Base-by-base conservation (phyloP, 2,797 vertebrate species). In the Pseudomugil tenellus region DNA sequence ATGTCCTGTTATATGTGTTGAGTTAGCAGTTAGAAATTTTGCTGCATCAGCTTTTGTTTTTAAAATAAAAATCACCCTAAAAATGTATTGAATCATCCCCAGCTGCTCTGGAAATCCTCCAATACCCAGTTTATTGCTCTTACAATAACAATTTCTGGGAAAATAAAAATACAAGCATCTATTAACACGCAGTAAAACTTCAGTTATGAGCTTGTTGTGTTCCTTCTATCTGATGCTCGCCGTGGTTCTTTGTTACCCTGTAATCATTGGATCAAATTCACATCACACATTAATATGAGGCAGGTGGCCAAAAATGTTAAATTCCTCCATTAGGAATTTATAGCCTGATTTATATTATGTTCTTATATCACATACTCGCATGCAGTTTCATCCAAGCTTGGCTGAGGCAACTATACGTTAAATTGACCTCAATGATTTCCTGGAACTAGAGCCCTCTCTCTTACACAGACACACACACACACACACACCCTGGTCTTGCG, bases 141-240 rank as follows among this genome's bases (percentile, higher is more conserved):
- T 85, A 64, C 67, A 89, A 86, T 63, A 83, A 79, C 63, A 74
- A 73, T 85, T 82, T 72, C 72, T 84, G 53, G 54, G 83, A 86
- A 87, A 81, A 87, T 79, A 80, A 84, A 77, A 85, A 67, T 72
- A 85, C 34, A 71, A 81, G 68, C 81, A 35, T 86, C 83, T 58
- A 85, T 90, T 90, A 92, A 85, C 87, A 91, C 85, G 67, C 81
- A 84, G 82, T 89, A 79, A 84, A 88, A 61, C 49, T 83, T 71
- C 41, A 65, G 76, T 89, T 81, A 81, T 76, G 80, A 77, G 84
- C 56, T 73, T 76, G 78, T 81, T 87, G 77, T 81, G 86, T 77
- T 89, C 53, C 77, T 85, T 80, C 74, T 78, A 59, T 76, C 51
- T 46, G 53, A n/a, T 23, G 62, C 55, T 53, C 74, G 84, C 77